Conservation (phyloP, 2,113 vertebrate species). For the Poicephalus gulielmi region DNA sequence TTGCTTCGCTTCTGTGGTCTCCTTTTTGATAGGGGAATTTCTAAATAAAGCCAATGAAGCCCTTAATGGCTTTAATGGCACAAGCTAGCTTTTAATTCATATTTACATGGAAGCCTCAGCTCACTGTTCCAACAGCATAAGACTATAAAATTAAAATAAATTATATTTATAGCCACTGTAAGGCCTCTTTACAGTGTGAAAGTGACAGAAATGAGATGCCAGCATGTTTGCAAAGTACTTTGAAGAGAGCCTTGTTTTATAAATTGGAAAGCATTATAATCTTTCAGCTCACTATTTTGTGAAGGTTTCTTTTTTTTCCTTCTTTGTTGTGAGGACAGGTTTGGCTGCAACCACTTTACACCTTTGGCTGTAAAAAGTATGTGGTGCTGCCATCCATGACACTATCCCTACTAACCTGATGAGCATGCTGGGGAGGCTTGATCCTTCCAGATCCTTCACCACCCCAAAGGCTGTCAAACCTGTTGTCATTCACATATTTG, state of each 20-base stretch:
- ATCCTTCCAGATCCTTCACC: background rate
- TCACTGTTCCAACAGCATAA: background rate
- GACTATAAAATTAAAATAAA: background rate
- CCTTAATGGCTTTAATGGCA: background rate
- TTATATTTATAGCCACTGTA: background rate
- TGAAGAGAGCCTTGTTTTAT: background rate
- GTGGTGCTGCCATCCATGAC: background rate
- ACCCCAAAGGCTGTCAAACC: conserved; percentile 21
- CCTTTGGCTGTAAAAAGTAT: conserved; percentile 16
- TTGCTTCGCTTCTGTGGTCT: background rate
- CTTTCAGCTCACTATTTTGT: background rate
- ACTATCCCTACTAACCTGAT: background rate
- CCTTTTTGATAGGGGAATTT: background rate
- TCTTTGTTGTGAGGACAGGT: background rate
- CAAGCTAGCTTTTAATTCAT: background rate
- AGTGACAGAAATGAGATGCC: background rate
- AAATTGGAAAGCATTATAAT: background rate
- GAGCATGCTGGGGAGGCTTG: background rate
- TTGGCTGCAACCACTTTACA: conserved; percentile 10
- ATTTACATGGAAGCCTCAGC: background rate
- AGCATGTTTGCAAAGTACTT: background rate
- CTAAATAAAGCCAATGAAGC: background rate
- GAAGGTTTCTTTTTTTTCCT: background rate
- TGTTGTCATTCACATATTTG: conserved; percentile 1
- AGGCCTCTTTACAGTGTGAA: background rate